A percentile compares a stretch with the other conserved stretches of the same genome.
These are phyloP conservation scores for Drosophila asahinai DNA, from an alignment of 1,140 invertebrate genomes.

Conservation along the genomic window DNA sequence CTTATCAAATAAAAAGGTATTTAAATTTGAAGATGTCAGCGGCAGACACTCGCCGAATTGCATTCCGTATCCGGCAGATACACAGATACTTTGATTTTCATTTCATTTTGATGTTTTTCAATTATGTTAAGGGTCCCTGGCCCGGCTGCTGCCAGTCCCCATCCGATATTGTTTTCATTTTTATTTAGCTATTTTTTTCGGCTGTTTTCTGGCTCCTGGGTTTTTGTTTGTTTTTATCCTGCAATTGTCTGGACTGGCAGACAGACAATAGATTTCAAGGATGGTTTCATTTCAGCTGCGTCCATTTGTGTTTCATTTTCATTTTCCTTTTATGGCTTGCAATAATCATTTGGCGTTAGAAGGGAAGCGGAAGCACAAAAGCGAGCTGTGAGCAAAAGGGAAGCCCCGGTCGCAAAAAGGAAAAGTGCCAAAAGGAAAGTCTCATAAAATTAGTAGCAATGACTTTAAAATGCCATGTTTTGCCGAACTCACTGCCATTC, in stretches of 20 bases:
- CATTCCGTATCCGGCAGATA: constrained; percentile 55
- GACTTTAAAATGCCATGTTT: constrained; percentile 75
- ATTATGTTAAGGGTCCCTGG: constrained; percentile 60
- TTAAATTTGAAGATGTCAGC: constrained; percentile 34
- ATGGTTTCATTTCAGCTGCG: constrained; percentile 72
- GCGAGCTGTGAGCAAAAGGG: constrained; percentile 11
- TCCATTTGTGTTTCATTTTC: constrained; percentile 51
- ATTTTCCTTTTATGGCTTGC: constrained; percentile 65
- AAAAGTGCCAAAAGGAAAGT: constrained; percentile 54
- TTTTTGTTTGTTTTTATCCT: constrained; percentile 33
- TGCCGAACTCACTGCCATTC: constrained; percentile 7
- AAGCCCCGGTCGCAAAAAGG: constrained; percentile 32
- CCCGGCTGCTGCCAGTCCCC: not conserved
- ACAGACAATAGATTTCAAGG: constrained; percentile 79
- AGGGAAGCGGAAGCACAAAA: constrained; percentile 47
- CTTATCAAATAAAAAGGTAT: constrained; percentile 20
- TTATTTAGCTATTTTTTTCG: constrained; percentile 29
- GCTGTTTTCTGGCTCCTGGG: constrained; percentile 11
- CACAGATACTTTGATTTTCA: constrained; percentile 66
- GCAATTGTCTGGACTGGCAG: constrained; percentile 67
- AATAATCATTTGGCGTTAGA: constrained; percentile 73
- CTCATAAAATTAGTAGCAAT: constrained; percentile 79
- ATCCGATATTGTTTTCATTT: constrained; percentile 35
- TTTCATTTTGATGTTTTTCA: constrained; percentile 75
- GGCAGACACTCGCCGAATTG: constrained; percentile 21